Percentiles rank a stretch among this genome's conserved stretches.
These are phyloP conservation scores for Drosophila kambysellisi DNA, from an alignment of 2,888 invertebrate species.

Conservation along the genomic window DNA sequence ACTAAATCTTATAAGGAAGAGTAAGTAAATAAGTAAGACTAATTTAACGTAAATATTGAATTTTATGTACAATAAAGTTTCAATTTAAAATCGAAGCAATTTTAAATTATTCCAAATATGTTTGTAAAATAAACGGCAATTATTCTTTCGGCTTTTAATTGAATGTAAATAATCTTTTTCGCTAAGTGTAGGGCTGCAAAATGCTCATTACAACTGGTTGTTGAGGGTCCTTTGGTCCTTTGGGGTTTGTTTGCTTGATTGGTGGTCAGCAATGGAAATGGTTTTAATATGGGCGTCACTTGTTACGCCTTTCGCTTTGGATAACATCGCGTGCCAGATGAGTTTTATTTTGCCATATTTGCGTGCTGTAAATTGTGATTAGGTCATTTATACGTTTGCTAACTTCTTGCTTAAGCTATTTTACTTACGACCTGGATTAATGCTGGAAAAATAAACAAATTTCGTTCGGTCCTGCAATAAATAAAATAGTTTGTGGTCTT, in stretches of 20 bases:
- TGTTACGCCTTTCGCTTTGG: conserved; percentile 60
- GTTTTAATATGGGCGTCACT: conserved; percentile 48
- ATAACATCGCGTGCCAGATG: conserved; percentile 36
- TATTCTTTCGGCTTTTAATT: background rate
- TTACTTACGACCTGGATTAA: conserved; percentile 6
- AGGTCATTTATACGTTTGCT: conserved; percentile 49
- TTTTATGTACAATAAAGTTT: no score
- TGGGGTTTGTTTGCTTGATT: conserved; percentile 1
- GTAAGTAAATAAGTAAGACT: background rate
- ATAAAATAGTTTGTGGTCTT: background rate
- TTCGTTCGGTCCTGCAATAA: conserved; percentile 4
- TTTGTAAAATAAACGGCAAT: background rate
- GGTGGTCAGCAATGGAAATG: conserved; percentile 41
- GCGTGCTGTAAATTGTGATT: conserved; percentile 72
- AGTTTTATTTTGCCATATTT: conserved; percentile 37
- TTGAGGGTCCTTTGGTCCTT: conserved; percentile 9
- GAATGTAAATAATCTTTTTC: background rate
- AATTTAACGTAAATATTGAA: background rate
- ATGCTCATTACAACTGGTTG: conserved; percentile 37
- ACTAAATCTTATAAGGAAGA: background rate
- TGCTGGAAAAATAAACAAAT: conserved; percentile 23
- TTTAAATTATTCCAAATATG: no score
- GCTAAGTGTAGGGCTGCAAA: conserved; percentile 45
- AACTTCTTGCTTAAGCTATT: conserved; percentile 36
- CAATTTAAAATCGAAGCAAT: no score